Base-by-base conservation (phyloP, 2,113 vertebrate genomes). In the Microcebus griseorufus region DNA sequence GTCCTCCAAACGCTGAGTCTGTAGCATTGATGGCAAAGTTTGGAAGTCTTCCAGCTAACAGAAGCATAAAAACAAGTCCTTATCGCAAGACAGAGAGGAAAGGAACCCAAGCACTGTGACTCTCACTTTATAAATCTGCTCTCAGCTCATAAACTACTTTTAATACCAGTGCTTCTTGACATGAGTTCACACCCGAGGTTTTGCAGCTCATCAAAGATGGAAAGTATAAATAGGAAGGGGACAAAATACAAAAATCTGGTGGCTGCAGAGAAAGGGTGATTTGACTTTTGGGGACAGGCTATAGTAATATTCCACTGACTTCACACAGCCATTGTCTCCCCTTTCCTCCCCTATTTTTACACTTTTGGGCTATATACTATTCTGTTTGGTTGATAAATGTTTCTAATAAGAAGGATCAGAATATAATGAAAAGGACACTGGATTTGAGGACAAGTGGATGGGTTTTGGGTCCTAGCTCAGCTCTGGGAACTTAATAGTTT, bases 41-140 rank as follows among this genome's bases (percentile, higher is more conserved):
- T 86, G 58, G 78, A 91, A 69, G 34, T 70, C 23, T 88, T 94
- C 90, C 88, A 94, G 78, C n/a, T 51, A n/a, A 88, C 62, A 60
- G 42, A 93, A 72, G 39, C 32, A 45, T 23, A 58, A 83, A 37
- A 88, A 64, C 39, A 60, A 62, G n/a, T 73, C 25, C n/a, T 96
- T 91, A 83, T 90, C 64, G 7, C 76, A 94, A 97, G 88, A 60
- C 67, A 87, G 69, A 65, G 42, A 95, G 42, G 55, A 79, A 65
- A 91, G 55, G 37, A 60, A 45, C 37, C 72, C 11, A 48, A 80
- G 23, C 53, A 64, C 75, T 29, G 3, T 48, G 48, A 79, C 42
- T 87, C 32, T 84, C 88, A 89, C 69, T 0, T 91, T 75, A 96
- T 96, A 93, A 94, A 98, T 98, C 94, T 70, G 17, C 67, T 73